Conservation (phyloP, 2,797 vertebrate genomes). For the Muscicapa comitata region DNA sequence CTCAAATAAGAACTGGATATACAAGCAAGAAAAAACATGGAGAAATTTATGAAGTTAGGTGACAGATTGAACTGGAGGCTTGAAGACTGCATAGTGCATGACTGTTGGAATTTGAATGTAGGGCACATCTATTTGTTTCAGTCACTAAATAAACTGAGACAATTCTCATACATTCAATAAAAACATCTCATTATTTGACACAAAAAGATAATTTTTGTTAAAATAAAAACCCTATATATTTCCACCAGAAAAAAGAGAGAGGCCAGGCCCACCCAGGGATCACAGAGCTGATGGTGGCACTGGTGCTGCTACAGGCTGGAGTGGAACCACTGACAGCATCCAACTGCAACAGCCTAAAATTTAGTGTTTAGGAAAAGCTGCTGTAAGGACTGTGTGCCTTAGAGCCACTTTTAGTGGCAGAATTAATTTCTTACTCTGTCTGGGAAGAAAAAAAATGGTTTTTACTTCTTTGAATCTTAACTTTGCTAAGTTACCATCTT, state of each 20-base stretch:
- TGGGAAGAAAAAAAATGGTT: background rate
- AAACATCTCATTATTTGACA: background rate
- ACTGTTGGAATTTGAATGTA: background rate
- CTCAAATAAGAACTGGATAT: slow-evolving; percentile 89
- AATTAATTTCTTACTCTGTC: background rate
- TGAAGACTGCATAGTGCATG: background rate
- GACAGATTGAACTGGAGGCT: background rate
- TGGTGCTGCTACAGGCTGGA: too few species aligned
- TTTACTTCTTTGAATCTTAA: background rate
- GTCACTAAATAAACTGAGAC: background rate
- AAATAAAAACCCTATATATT: background rate
- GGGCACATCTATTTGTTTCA: rapidly evolving
- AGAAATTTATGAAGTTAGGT: background rate
- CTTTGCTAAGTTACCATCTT: background rate
- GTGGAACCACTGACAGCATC: background rate
- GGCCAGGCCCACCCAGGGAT: background rate
- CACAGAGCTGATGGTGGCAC: background rate
- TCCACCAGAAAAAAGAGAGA: background rate
- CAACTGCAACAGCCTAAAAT: background rate
- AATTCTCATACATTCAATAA: background rate
- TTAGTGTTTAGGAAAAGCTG: background rate
- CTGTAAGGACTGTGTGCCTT: background rate
- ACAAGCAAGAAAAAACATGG: background rate
- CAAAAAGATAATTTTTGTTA: background rate
- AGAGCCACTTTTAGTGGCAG: background rate